Conservation (phyloP, 2,113 vertebrate species). For the Zosterops pallidus region DNA sequence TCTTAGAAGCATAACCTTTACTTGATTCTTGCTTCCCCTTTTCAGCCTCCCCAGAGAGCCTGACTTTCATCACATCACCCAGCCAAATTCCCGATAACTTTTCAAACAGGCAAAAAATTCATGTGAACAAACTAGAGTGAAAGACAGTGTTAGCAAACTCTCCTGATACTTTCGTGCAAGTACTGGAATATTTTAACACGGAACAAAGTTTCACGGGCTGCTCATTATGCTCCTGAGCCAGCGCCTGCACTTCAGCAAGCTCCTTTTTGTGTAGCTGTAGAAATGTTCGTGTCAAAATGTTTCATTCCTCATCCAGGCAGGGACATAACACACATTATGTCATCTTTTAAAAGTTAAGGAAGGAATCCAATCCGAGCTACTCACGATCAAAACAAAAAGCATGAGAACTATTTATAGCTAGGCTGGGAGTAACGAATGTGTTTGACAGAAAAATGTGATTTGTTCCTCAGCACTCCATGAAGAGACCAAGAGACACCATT, state of each 20-base stretch:
- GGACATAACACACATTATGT: not conserved
- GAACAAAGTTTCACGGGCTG: conserved; percentile 13
- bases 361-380: conserved; percentile 13
- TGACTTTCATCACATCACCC: not conserved
- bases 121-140: conserved; percentile 6
- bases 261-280: conserved; percentile 11
- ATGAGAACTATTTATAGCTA: not conserved
- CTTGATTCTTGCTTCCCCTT: not conserved
- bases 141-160: conserved; percentile 30
- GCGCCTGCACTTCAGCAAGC: not conserved
- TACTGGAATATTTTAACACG: not conserved
- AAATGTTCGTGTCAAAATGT: conserved; percentile 50
- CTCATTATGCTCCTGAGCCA: not conserved
- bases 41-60: not conserved
- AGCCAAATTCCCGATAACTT: not conserved
- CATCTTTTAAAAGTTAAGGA: conserved; percentile 11
- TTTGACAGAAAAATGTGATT: not conserved
- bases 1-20: not conserved
- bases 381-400: not conserved
- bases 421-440: not conserved
- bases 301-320: conserved; percentile 25
- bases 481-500: not conserved
- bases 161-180: not conserved
- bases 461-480: not conserved
- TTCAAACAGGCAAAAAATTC: conserved; percentile 13